Evolutionary conservation across 2,797 vertebrate genomes (phyloP).

Genomic region (Xerus rutilus): DNA sequence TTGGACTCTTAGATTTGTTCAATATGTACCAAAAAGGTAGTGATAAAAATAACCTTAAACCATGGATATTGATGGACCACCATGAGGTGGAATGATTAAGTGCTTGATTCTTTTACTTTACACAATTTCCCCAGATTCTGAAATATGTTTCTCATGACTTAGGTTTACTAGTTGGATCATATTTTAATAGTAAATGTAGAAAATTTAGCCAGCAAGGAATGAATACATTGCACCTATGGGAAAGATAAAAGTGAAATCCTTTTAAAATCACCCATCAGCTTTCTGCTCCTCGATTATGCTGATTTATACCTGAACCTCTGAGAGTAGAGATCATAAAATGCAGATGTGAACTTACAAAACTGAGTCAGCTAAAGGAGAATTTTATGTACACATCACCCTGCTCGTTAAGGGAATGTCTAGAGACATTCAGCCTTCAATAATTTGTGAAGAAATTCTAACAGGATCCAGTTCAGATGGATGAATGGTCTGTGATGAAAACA

Average conservation of each 20-base stretch:
- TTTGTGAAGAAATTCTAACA: not conserved
- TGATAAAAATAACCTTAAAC: not conserved
- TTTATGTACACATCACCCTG: not conserved
- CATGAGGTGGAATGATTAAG: not conserved
- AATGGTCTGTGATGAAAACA: not conserved
- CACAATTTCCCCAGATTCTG: not conserved
- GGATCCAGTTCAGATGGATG: not conserved
- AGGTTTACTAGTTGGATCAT: not conserved
- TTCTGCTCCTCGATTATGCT: not conserved
- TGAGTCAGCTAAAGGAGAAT: slow-evolving; percentile 49
- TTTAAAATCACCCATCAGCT: slow-evolving; percentile 35
- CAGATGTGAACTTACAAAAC: slow-evolving; percentile 29
- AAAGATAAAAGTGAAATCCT: slow-evolving; percentile 63
- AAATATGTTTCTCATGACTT: slow-evolving; percentile 26
- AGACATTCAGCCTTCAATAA: slow-evolving; percentile 28
- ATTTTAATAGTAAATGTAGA: slow-evolving; percentile 51
- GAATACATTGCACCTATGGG: not conserved
- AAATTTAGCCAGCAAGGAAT: slow-evolving; percentile 42
- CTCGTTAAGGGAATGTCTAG: slow-evolving; percentile 29
- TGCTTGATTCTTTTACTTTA: not conserved
- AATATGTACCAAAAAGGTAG: not conserved
- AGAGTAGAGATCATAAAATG: slow-evolving; percentile 39
- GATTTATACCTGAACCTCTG: slow-evolving; percentile 37
- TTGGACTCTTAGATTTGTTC: not conserved
- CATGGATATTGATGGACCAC: not conserved